Evolutionary conservation across 2,797 vertebrate species (phyloP).

Genomic region (Acridotheres tristis): DNA sequence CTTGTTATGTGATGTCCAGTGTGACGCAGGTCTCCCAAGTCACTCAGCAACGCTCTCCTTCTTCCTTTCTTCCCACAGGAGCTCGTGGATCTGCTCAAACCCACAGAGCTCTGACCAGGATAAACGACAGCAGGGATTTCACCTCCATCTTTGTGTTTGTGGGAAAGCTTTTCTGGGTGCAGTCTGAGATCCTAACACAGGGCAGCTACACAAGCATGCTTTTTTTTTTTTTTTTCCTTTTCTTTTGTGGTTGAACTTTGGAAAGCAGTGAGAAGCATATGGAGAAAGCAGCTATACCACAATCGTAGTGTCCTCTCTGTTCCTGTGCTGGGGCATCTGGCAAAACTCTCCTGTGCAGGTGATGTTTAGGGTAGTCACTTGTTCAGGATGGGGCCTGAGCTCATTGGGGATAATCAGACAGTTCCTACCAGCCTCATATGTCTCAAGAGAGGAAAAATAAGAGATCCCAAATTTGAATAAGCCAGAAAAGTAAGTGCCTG

Average conservation of each 20-base stretch:
- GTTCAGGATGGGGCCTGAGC: background rate
- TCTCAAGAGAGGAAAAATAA: background rate
- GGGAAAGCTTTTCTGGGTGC: background rate
- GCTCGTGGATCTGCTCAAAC: background rate
- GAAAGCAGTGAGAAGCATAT: background rate
- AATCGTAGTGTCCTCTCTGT: background rate
- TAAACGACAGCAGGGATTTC: background rate
- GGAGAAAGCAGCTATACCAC: background rate
- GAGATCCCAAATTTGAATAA: background rate
- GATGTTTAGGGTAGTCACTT: accelerated
- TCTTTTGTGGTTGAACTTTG: background rate
- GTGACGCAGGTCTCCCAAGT: background rate
- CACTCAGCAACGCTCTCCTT: background rate
- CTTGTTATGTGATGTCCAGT: background rate
- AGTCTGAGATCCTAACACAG: background rate
- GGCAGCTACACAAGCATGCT: background rate
- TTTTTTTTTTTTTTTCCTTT: too few relatives aligned
- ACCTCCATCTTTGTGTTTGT: background rate
- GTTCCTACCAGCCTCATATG: background rate
- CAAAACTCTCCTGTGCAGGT: background rate
- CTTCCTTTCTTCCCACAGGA: background rate
- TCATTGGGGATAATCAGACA: background rate
- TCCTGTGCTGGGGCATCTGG: background rate
- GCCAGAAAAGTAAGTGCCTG: background rate
- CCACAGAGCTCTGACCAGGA: background rate